Percentiles rank a stretch among this genome's conserved stretches.
Evolutionary conservation across 2,888 invertebrate species (phyloP).

Genomic region (Taenaris catops): DNA sequence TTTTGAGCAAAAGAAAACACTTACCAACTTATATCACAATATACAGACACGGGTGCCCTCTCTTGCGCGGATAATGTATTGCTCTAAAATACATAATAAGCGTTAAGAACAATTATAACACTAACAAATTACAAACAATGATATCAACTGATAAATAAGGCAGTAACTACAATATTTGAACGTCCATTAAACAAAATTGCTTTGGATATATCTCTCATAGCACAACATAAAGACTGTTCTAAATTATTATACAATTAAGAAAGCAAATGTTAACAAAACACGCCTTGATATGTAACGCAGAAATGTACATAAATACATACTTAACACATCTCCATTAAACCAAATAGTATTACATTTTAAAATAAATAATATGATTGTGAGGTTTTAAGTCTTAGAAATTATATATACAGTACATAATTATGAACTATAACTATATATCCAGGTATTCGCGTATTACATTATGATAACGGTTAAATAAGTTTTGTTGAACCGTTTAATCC

Average conservation of each 20-base stretch:
- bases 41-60: constrained; percentile 46
- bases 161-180: constrained; percentile 42
- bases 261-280: not conserved
- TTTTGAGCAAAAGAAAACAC: constrained; percentile 64
- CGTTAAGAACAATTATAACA: constrained; percentile 13
- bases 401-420: too few relatives aligned
- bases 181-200: constrained; percentile 19
- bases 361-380: too few relatives aligned
- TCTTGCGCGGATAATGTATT: constrained; percentile 31
- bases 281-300: constrained; percentile 4
- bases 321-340: not conserved
- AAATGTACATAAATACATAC: not conserved
- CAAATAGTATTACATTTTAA: too few relatives aligned
- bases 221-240: constrained; percentile 7
- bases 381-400: too few relatives aligned
- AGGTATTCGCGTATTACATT: too few relatives aligned
- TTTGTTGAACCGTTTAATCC: too few relatives aligned
- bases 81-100: constrained; percentile 12
- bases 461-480: too few relatives aligned
- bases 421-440: too few relatives aligned
- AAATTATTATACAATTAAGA: not conserved
- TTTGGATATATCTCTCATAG: constrained; percentile 19
- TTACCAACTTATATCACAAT: constrained; percentile 67
- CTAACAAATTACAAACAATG: constrained; percentile 19
- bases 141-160: constrained; percentile 44